phyloP scores from a whole-genome alignment of 2,888 invertebrate genomes.

The Sesia bembeciformis region DNA sequence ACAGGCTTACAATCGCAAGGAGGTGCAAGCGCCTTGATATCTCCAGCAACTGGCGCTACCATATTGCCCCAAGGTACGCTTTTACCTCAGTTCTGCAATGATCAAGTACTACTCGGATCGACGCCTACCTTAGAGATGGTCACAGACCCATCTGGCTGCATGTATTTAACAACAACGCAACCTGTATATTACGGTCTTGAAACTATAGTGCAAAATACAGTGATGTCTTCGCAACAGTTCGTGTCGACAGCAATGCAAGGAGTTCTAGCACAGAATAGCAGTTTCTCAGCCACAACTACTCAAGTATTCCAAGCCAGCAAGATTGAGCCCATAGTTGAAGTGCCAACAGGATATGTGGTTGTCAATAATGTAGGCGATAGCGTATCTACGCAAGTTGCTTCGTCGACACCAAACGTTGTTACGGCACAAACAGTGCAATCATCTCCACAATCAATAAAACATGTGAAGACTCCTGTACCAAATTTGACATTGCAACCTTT shows the following conservation, averaged over 20 bases:
- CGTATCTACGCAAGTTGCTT: constrained; percentile 37
- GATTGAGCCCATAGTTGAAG: constrained; percentile 86
- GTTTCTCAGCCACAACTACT: constrained; percentile 88
- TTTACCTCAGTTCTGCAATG: constrained; percentile 69
- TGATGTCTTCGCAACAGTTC: constrained; percentile 92
- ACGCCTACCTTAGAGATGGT: constrained; percentile 78
- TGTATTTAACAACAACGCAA: constrained; percentile 78
- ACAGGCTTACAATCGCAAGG: constrained; percentile 66
- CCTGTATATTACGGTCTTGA: constrained; percentile 89
- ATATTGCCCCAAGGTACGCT: constrained; percentile 76
- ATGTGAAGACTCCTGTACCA: constrained; percentile 51
- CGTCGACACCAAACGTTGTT: constrained; percentile 58
- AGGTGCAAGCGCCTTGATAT: constrained; percentile 48
- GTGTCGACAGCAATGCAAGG: constrained; percentile 87
- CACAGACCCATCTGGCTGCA: constrained; percentile 73
- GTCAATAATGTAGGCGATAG: constrained; percentile 77
- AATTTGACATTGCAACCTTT: constrained; percentile 65
- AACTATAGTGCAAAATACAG: constrained; percentile 90
- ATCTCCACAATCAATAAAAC: constrained; percentile 53
- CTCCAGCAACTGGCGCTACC: constrained; percentile 71
- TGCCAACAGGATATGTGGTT: constrained; percentile 81
- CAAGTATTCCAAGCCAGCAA: constrained; percentile 90
- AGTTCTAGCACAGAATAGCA: constrained; percentile 85
- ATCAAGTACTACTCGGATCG: constrained; percentile 77
- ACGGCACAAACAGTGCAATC: constrained; percentile 57